Evolutionary conservation across 2,888 invertebrate species (phyloP), one percentile per base, ranked within the genome.

Genomic region (Tinea trinotella): DNA sequence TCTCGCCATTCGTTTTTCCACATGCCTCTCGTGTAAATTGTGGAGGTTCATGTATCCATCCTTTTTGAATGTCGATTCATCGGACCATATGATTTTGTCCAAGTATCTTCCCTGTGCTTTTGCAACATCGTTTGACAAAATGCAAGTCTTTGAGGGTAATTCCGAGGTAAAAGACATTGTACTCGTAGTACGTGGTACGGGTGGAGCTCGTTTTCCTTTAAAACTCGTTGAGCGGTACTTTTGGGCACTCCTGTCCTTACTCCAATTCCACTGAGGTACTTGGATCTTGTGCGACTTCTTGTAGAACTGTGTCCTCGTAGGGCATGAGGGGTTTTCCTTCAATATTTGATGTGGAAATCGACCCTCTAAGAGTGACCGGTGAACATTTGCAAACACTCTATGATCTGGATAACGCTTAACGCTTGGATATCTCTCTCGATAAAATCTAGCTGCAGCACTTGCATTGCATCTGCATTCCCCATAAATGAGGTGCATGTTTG

Each of bases 401-500:
- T 56, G 56, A 30, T 30, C 55, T 3, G 54, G 55, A 36, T 57
- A 49, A 48, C 53, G 53, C 12, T 19, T 30, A 17, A 20, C 24
- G 22, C 50, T 56, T 54, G 48, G 54, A n/a, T n/a, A n/a, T n/a
- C n/a, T n/a, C n/a, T n/a, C n/a, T n/a, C n/a, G n/a, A n/a, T n/a
- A n/a, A n/a, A 35, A 58, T 58, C 19, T 56, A 10, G 53, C 52
- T 12, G 54, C 59, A 55, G 58, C 57, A 54, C 15, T n/a, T 57
- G 56, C 59, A 53, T 58, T 60, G 15, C 56, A 56, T 55, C 55
- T 54, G 54, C 54, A 50, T 50, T 50, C 50, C 22, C 58, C 58
- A 53, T 58, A 60, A 55, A 60, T 58, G 17, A 58, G 56, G 40
- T 60, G 57, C 59, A 60, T 60, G 52, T 59, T 58, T 2, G 59